These are phyloP conservation scores for Orius insidiosus DNA, from an alignment of 1,140 invertebrate species.

Conservation along the genomic window DNA sequence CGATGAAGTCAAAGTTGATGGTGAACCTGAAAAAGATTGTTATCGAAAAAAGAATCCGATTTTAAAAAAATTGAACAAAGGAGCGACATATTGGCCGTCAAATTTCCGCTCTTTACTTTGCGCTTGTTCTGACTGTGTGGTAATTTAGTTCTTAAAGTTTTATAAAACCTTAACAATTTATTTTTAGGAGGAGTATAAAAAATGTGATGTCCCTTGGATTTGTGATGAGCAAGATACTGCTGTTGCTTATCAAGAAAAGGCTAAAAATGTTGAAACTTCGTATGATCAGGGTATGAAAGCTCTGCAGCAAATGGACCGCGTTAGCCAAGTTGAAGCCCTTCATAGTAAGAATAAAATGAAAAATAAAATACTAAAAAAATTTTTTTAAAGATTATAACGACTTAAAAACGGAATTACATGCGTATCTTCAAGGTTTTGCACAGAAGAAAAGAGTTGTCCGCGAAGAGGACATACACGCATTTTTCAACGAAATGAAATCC, in stretches of 20 bases:
- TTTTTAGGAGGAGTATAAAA: slow-evolving; percentile 40
- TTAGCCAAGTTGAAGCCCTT: slow-evolving; percentile 70
- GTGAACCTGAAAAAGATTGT: neutral
- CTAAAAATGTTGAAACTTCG: slow-evolving; percentile 38
- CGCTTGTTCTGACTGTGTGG: slow-evolving; percentile 28
- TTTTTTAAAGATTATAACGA: slow-evolving; percentile 20
- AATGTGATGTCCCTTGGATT: slow-evolving; percentile 49
- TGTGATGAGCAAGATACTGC: slow-evolving; percentile 71
- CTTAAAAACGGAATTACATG: slow-evolving; percentile 59
- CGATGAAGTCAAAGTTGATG: neutral
- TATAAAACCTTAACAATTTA: too few species aligned
- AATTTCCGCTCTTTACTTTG: slow-evolving; percentile 34
- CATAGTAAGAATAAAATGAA: slow-evolving; percentile 29
- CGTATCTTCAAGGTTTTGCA: slow-evolving; percentile 75
- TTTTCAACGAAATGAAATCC: slow-evolving; percentile 67
- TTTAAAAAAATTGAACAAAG: slow-evolving; percentile 10
- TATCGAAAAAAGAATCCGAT: neutral
- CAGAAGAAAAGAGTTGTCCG: slow-evolving; percentile 70
- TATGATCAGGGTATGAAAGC: slow-evolving; percentile 62
- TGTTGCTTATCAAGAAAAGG: slow-evolving; percentile 65
- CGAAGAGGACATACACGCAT: slow-evolving; percentile 78
- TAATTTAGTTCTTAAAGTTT: slow-evolving; percentile 16
- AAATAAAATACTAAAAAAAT: too few species aligned
- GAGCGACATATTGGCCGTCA: slow-evolving; percentile 27
- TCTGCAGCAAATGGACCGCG: slow-evolving; percentile 54